Base-by-base conservation (phyloP, 2,888 invertebrate species). In the Rhodophaea formosa region DNA sequence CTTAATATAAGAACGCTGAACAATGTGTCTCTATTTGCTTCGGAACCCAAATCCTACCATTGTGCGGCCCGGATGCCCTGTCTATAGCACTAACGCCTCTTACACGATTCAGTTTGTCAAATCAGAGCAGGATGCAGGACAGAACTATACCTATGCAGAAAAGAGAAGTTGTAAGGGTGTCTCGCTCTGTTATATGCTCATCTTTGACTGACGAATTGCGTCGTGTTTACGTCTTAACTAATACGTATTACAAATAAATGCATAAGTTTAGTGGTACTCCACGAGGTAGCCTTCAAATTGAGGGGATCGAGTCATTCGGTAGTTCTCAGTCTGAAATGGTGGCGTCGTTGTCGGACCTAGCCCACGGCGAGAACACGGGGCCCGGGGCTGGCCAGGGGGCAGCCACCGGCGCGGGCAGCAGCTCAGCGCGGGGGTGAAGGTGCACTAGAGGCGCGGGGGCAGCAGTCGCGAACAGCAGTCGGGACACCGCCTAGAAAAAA, bases 361-460 rank as follows among this genome's bases (percentile, higher is more conserved):
- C 90, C 90, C 90, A 91, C 1, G 90, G 89, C 0, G 89, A 88
- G 2, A 88, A 72, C 0, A 84, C 75, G 0, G 90, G 90, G 1
- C 82, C 89, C 7, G 87, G 78, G 0, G 86, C 84, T 0, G 87
- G 83, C 89, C 88, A 89, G 12, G 88, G 83, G 0, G 86, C 82
- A 1, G 87, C 80, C 1, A 86, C 73, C 0, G 89, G 88, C 0
- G 86, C 84, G 0, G 89, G 88, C 15, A 90, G 74, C 12, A 88
- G 63, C 64, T 86, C 86, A 69, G 88, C 80, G 14, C 89, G 75
- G 62, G 93, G 82, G 77, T 86, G 75, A 72, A 93, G 71, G 57
- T 79, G 79, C n/a, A 92, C 79, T 32, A 92, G 72, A 3, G 92
- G 79, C 0, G 85, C 79, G 10, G 93, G 86, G 0, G 87, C 74